phyloP scores from a whole-genome alignment of 2,113 vertebrate species.

The Anthoscopus minutus region DNA sequence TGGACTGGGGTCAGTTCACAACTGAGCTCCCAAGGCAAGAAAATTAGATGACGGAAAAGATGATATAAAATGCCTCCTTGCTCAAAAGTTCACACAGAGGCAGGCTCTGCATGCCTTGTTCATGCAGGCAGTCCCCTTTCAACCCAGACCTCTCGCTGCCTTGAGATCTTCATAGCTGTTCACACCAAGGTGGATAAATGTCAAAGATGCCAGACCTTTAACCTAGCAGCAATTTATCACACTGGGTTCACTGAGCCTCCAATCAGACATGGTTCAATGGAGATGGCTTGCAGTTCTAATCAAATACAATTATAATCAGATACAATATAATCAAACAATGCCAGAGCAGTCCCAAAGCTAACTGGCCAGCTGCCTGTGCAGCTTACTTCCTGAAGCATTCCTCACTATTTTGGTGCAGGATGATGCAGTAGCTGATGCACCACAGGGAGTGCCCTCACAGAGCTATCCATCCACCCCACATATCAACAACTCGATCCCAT shows the following conservation, averaged over 20 bases:
- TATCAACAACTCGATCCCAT: accelerated
- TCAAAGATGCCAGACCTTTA: slow-evolving; percentile 22
- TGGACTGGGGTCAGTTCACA: slow-evolving; percentile 19
- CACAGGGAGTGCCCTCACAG: accelerated
- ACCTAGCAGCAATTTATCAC: slow-evolving; percentile 29
- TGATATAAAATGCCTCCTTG: background rate
- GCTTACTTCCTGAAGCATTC: background rate
- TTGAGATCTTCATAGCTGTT: background rate
- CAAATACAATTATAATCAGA: background rate
- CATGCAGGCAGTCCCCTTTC: background rate
- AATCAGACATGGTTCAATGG: background rate
- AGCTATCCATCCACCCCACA: background rate
- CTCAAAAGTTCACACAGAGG: background rate
- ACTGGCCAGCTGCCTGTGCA: background rate
- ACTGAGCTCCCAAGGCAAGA: slow-evolving; percentile 12
- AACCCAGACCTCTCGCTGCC: background rate
- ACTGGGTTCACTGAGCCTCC: background rate
- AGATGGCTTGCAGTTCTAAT: background rate
- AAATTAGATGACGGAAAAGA: background rate
- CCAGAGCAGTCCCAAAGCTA: background rate
- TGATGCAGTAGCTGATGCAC: background rate
- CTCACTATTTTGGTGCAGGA: background rate
- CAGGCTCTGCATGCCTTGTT: background rate
- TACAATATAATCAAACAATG: background rate
- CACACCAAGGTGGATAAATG: background rate